Conservation (phyloP, 2,888 invertebrate species). For the Dicyrtomina minuta region DNA sequence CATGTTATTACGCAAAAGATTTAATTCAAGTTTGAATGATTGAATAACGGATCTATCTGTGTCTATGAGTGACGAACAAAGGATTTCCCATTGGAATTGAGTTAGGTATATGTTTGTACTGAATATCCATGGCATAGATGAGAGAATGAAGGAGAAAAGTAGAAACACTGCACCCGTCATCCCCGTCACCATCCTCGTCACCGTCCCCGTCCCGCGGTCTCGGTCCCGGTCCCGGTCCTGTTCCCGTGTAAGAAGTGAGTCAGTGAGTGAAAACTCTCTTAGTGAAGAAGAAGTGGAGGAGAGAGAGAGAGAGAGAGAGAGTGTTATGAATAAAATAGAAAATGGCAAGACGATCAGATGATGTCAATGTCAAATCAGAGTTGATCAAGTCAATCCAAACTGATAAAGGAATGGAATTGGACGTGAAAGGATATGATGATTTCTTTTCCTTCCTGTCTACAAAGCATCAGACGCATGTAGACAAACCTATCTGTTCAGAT, state of each 20-base stretch:
- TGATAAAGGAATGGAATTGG: constrained; percentile 46
- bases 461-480: too few species aligned
- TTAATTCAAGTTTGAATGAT: constrained; percentile 3
- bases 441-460: constrained; percentile 25
- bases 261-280: too few species aligned
- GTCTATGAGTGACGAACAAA: background rate
- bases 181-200: too few species aligned
- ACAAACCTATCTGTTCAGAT: too few species aligned
- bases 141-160: background rate
- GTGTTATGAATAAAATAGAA: constrained; percentile 30
- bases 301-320: too few species aligned
- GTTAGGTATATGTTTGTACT: background rate
- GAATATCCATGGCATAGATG: background rate
- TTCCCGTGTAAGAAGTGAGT: background rate
- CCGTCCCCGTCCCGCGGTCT: too few species aligned
- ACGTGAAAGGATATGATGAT: constrained; percentile 43
- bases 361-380: constrained; percentile 52
- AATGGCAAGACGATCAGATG: constrained; percentile 43
- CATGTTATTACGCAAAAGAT: background rate
- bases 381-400: constrained; percentile 50
- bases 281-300: constrained; percentile 19
- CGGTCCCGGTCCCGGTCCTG: too few species aligned
- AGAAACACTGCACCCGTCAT: background rate
- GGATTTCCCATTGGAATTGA: background rate
- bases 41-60: background rate